Evolutionary conservation across 2,113 vertebrate species (phyloP), one percentile per base, ranked within the genome.

Genomic region (Perca fluviatilis): DNA sequence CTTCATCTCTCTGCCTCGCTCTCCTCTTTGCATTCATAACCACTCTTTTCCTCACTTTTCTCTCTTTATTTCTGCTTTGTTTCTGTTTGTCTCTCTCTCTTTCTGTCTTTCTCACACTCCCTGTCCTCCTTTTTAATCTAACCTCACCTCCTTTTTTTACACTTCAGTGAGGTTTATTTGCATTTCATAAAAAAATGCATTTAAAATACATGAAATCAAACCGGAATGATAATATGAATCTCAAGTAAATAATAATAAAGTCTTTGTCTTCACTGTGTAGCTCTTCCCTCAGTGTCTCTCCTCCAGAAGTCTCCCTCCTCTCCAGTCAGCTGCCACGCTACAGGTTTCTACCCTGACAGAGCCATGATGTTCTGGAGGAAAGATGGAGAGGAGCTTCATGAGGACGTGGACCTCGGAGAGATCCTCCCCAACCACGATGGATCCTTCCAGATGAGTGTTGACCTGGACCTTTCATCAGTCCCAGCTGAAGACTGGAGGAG

Each of bases 341-440:
- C 30, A 30, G 30, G 30, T 30, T 30, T 30, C 30, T 30, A 79
- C 60, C 90, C 87, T 0, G 0, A 51, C 25, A 67, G 25, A 27
- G 85, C 72, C 30, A 6, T 9, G 13, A 10, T 86, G 53, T 75
- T 82, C 77, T 89, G 89, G 87, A 46, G 19, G 47, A 87, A 27
- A 30, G 30, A 30, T 30, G 30, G 30, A 30, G 30, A 86, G 27
- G 71, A 93, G 9, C 14, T 90, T 33, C 0, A 89, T 13, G 76
- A 88, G 11, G 47, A 84, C 7, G 89, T 94, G 74, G 75, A 87
- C 1, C 18, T 57, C 1, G 30, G 64, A 30, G 85, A 90, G 62
- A 76, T 83, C 61, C 78, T 91, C 50, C 88, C 77, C 62, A 94
- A 93, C 43, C 68, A 69, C 1, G 89, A 30, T 23, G 86, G 92